Percentiles rank a stretch among this genome's conserved stretches.
These are phyloP conservation scores for Podarcis muralis DNA, from an alignment of 2,113 vertebrate genomes.

Conservation along the genomic window DNA sequence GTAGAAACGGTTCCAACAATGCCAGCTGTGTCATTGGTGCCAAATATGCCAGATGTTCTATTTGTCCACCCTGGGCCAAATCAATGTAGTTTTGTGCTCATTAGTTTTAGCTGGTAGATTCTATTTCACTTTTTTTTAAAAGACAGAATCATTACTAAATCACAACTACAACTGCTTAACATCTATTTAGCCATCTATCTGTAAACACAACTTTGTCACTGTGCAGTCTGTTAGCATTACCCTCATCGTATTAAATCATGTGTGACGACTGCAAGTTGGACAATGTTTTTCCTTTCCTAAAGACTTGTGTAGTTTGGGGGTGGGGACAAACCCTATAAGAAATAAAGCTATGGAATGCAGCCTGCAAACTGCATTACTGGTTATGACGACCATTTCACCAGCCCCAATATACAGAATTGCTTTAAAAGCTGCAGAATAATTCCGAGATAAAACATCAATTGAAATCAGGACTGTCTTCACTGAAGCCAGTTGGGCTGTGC, in stretches of 20 bases:
- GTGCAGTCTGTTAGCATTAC: slow-evolving; percentile 30
- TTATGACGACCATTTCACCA: slow-evolving; percentile 56
- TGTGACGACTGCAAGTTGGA: slow-evolving; percentile 16
- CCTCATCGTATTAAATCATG: slow-evolving; percentile 55
- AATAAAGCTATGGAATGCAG: slow-evolving; percentile 55
- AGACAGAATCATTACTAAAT: slow-evolving; percentile 78
- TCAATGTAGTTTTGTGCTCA: slow-evolving; percentile 93
- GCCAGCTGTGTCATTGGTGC: slow-evolving; percentile 92
- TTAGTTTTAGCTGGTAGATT: slow-evolving; percentile 95
- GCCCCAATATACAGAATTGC: slow-evolving; percentile 35
- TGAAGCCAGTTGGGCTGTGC: neutral
- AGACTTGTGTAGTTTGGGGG: slow-evolving; percentile 48
- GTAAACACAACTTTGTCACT: slow-evolving; percentile 66
- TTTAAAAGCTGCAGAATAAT: slow-evolving; percentile 27
- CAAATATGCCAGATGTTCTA: slow-evolving; percentile 99
- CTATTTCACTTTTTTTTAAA: slow-evolving; percentile 85
- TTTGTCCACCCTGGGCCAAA: slow-evolving; percentile 97
- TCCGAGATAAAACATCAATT: slow-evolving; percentile 1
- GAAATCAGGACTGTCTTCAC: slow-evolving; percentile 9
- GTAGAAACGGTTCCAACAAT: slow-evolving; percentile 94
- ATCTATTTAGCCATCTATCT: slow-evolving; percentile 58
- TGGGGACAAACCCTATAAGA: slow-evolving; percentile 25
- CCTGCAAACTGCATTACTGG: slow-evolving; percentile 57
- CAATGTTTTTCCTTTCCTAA: slow-evolving; percentile 44
- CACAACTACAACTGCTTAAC: slow-evolving; percentile 64